Evolutionary conservation across 2,113 vertebrate species (phyloP), one percentile per base, ranked within the genome.

Genomic region (Psilopsiagon aurifrons): DNA sequence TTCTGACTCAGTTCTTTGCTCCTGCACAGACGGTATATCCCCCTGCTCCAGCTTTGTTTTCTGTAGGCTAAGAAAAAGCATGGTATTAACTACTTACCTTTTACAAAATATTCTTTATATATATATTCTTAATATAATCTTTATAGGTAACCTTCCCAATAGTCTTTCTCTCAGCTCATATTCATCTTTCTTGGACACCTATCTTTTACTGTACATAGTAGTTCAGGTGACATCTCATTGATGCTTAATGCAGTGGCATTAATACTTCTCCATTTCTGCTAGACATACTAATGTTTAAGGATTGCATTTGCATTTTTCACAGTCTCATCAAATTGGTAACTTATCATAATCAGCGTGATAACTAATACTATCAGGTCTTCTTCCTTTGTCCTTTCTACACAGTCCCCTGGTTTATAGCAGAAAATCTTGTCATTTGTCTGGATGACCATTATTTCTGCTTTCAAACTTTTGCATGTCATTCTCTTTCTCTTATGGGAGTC

Each of bases 231-330:
- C 89, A 78, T 35, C 64, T 75, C 80, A 23, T n/a, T 75, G 64
- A 55, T 88, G 29, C 52, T 44, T 95, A 71, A 68, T 81, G 57
- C 24, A 1, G 33, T 79, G 69, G 52, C 52, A 89, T 94, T 89
- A 94, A 71, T 94, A 82, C 46, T 68, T 95, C 89, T 94, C 89
- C 24, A 71, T 92, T 95, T 95, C 91, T 96, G 73, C 93, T 69
- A 71, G 64, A 47, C 37, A 79, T 79, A 84, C 52, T 39, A 29
- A 63, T 46, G 27, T n/a, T 94, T 86, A 74, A 81, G 46, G 86
- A 78, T 75, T 88, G 12, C 41, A 71, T 78, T 89, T 86, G 17
- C 46, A 29, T 79, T 89, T 94, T 92, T 68, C 67, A 84, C 47
- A 82, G 62, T 22, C 66, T 94, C 77, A 91, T 95, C 83, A 84